These are phyloP conservation scores for Fragum sueziense DNA, from an alignment of 2,888 invertebrate species.

Conservation along the genomic window DNA sequence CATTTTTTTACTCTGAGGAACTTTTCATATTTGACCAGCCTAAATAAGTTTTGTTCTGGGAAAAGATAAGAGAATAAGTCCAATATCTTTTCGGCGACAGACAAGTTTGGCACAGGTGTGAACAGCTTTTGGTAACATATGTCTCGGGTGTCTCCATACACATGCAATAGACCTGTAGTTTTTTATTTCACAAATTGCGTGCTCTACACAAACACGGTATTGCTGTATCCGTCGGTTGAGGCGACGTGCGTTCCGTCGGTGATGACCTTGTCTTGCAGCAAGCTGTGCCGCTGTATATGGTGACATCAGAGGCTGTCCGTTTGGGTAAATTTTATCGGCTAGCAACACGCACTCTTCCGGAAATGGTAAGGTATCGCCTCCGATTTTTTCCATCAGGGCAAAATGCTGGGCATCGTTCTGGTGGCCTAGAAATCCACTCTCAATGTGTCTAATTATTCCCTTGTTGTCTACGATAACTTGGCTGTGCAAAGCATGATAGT, in stretches of 20 bases:
- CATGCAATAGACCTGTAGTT: neutral
- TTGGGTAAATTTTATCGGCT: too few relatives aligned
- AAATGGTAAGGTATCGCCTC: neutral
- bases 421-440: neutral
- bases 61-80: too few relatives aligned
- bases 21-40: too few relatives aligned
- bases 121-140: neutral
- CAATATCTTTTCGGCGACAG: too few relatives aligned
- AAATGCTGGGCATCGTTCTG: slow-evolving; percentile 2
- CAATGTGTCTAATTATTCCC: too few relatives aligned
- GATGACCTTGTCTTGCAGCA: neutral
- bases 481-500: neutral
- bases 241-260: neutral
- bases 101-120: too few relatives aligned
- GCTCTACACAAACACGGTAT: neutral
- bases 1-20: too few relatives aligned
- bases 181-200: neutral
- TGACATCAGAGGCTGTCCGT: too few relatives aligned
- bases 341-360: neutral
- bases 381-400: neutral
- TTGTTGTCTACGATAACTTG: neutral
- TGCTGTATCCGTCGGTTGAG: neutral
- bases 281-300: neutral
- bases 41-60: too few relatives aligned
- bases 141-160: neutral